Conservation (phyloP, 2,113 vertebrate genomes). For the Sturnus vulgaris region DNA sequence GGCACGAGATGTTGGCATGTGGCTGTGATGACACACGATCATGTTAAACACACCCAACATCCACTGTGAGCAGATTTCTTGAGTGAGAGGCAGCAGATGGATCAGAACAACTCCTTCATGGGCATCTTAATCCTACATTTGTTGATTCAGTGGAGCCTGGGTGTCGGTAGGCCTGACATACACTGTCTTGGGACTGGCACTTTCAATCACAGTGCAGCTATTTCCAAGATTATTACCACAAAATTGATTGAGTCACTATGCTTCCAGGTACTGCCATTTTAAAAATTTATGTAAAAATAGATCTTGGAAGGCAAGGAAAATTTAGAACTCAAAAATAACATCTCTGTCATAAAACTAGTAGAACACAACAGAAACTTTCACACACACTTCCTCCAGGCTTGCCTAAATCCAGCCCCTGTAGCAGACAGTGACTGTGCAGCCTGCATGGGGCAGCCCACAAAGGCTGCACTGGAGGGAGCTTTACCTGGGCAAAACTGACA, state of each 20-base stretch:
- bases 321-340: background rate
- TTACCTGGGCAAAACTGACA: background rate
- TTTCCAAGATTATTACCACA: background rate
- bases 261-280: background rate
- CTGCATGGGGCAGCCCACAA: fast-evolving
- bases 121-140: background rate
- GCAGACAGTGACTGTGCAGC: fast-evolving
- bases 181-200: background rate
- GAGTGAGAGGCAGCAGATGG: background rate
- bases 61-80: background rate
- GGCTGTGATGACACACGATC: background rate
- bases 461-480: background rate
- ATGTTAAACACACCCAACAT: background rate
- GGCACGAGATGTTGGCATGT: background rate
- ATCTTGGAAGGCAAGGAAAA: background rate
- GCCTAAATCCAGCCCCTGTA: background rate
- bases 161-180: background rate
- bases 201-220: background rate
- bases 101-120: background rate
- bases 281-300: background rate
- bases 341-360: background rate
- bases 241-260: background rate
- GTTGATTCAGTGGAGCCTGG: background rate
- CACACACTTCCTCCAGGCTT: background rate
- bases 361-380: background rate